Percentiles rank a stretch among this genome's conserved stretches.
phyloP scores from a whole-genome alignment of 2,113 vertebrate genomes.

The Apaloderma vittatum region DNA sequence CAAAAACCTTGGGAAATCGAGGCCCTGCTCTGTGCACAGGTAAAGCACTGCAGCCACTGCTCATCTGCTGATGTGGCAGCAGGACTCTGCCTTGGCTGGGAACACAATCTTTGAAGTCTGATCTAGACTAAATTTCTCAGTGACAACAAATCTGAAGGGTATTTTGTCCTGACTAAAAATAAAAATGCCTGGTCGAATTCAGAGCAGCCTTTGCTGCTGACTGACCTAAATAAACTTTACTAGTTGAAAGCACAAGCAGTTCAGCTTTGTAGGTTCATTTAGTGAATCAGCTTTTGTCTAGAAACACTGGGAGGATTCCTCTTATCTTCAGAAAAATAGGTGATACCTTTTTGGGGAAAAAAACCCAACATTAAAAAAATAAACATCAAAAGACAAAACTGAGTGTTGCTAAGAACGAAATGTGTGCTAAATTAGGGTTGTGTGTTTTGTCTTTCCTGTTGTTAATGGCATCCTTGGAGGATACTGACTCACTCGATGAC shows the following conservation, averaged over 20 bases:
- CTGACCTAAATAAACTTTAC: neutral
- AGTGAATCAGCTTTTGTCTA: neutral
- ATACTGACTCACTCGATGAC: conserved; percentile 78
- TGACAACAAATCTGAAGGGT: neutral
- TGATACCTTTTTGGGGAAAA: neutral
- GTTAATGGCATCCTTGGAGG: conserved; percentile 70
- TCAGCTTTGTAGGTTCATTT: neutral
- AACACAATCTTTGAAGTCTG: neutral
- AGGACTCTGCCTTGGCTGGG: neutral
- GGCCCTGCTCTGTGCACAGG: neutral
- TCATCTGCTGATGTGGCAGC: neutral
- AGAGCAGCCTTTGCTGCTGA: neutral
- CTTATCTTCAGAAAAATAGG: conserved; percentile 12
- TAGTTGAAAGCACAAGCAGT: neutral
- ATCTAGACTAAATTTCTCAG: neutral
- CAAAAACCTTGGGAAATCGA: neutral
- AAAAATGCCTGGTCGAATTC: neutral
- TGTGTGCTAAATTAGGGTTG: conserved; percentile 62
- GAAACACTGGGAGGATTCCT: neutral
- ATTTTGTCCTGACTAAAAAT: neutral
- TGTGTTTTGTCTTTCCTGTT: conserved; percentile 61
- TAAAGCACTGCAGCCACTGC: neutral
- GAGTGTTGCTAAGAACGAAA: conserved; percentile 18
- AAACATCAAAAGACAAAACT: conserved; percentile 3
- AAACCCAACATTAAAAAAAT: neutral